Conservation (phyloP, 1,140 invertebrate species). For the Palaemon carinicauda region DNA sequence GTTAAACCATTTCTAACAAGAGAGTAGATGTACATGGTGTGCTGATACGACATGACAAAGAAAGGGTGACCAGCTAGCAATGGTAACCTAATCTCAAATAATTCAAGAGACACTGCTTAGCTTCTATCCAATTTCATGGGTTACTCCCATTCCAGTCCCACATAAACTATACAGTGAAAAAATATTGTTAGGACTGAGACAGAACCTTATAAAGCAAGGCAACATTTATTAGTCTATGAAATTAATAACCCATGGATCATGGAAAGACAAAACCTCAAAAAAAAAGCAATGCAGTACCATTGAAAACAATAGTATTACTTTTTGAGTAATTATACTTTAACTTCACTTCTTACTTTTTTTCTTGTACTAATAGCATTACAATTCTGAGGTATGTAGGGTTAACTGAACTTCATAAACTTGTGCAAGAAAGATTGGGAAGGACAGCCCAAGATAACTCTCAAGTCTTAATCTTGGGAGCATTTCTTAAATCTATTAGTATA, state of each 20-base stretch:
- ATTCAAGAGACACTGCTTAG: conserved; percentile 16
- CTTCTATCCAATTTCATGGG: conserved; percentile 30
- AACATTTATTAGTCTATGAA: conserved; percentile 49
- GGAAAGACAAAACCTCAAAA: conserved; percentile 47
- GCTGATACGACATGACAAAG: conserved; percentile 38
- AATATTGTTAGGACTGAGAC: conserved; percentile 40
- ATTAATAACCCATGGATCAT: conserved; percentile 50
- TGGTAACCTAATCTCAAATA: conserved; percentile 19
- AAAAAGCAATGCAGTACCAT: conserved; percentile 31
- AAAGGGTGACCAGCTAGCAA: not conserved
- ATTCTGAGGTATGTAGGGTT: conserved; percentile 28
- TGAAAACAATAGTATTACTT: not conserved
- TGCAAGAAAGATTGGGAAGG: conserved; percentile 56
- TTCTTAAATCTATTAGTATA: conserved; percentile 51
- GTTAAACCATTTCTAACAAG: conserved; percentile 30
- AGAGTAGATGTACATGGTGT: conserved; percentile 41
- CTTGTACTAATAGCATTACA: conserved; percentile 18
- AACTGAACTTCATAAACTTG: conserved; percentile 55
- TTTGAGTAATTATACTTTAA: no score
- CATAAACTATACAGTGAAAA: conserved; percentile 42
- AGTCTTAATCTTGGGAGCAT: conserved; percentile 9
- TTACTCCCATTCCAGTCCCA: conserved; percentile 46
- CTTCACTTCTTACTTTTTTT: no score
- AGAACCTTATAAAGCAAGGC: conserved; percentile 52
- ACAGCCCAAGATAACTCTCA: conserved; percentile 18